These are phyloP conservation scores for Babyrousa celebensis DNA, from an alignment of 2,797 vertebrate species.

Conservation along the genomic window DNA sequence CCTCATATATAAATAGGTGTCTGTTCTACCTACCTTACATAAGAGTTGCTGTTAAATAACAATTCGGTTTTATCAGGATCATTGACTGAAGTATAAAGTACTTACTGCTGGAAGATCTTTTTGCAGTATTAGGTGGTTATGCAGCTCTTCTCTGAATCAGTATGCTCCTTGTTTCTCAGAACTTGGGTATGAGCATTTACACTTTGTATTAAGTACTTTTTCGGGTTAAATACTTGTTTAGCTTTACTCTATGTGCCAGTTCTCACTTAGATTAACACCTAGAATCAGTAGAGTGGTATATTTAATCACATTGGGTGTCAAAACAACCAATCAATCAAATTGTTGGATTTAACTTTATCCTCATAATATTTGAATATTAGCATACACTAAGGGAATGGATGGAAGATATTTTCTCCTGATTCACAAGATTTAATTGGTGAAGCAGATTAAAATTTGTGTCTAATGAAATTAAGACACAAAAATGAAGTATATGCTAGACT, in stretches of 20 bases:
- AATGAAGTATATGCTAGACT: neutral
- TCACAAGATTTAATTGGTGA: neutral
- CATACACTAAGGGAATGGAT: neutral
- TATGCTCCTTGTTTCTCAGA: neutral
- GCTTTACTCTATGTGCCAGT: neutral
- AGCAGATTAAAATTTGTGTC: neutral
- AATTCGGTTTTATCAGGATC: neutral
- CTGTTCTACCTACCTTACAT: neutral
- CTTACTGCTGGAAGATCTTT: neutral
- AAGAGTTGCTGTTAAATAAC: neutral
- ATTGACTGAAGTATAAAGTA: neutral
- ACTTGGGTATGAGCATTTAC: neutral
- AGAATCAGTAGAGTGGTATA: neutral
- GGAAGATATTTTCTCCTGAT: neutral
- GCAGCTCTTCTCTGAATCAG: slow-evolving; percentile 26
- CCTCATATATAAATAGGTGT: neutral
- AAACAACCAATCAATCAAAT: neutral
- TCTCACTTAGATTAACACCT: neutral
- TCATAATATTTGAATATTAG: neutral
- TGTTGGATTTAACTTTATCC: neutral
- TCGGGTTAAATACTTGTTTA: neutral
- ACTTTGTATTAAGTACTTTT: neutral
- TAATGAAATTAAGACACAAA: neutral
- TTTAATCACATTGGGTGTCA: neutral
- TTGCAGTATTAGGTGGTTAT: neutral